Evolutionary conservation across 30 jellyfish, hydroid and myxozoan species (phyloP).

Genomic region (Phacellophora camtschatica): DNA sequence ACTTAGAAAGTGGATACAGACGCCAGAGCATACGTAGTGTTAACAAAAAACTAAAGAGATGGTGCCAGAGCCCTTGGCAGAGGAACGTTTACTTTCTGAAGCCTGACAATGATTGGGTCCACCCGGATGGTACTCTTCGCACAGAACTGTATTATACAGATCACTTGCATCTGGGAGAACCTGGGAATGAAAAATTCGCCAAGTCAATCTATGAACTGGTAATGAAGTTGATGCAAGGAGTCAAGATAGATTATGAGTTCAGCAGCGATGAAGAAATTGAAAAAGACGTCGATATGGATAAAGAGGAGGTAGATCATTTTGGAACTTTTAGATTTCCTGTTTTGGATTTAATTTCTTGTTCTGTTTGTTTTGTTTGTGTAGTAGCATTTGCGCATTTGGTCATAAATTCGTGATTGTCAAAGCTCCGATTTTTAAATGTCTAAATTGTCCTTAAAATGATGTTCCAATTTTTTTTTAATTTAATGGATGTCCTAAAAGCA

Average conservation of each 20-base stretch:
- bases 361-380: no score
- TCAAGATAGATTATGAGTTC: slow-evolving; percentile 31
- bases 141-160: slow-evolving; percentile 72
- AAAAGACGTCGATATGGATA: slow-evolving; percentile 49
- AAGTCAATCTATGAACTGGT: slow-evolving; percentile 71
- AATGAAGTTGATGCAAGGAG: slow-evolving; percentile 77
- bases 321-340: no score
- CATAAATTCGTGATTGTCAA: no score
- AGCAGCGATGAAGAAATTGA: slow-evolving; percentile 82
- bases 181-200: slow-evolving; percentile 86
- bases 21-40: slow-evolving; percentile 75
- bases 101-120: slow-evolving; percentile 93
- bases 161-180: slow-evolving; percentile 81
- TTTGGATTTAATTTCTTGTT: no score
- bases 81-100: slow-evolving; percentile 85
- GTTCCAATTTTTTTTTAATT: no score
- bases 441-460: no score
- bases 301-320: background rate
- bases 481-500: no score
- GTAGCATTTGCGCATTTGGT: no score
- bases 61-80: slow-evolving; percentile 79
- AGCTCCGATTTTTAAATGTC: no score
- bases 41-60: slow-evolving; percentile 71
- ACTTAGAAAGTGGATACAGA: slow-evolving; percentile 63
- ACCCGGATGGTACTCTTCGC: slow-evolving; percentile 72